Evolutionary conservation across 53 echinoderm and acorn worm genomes (phyloP).

Genomic region (Mesocentrotus franciscanus): DNA sequence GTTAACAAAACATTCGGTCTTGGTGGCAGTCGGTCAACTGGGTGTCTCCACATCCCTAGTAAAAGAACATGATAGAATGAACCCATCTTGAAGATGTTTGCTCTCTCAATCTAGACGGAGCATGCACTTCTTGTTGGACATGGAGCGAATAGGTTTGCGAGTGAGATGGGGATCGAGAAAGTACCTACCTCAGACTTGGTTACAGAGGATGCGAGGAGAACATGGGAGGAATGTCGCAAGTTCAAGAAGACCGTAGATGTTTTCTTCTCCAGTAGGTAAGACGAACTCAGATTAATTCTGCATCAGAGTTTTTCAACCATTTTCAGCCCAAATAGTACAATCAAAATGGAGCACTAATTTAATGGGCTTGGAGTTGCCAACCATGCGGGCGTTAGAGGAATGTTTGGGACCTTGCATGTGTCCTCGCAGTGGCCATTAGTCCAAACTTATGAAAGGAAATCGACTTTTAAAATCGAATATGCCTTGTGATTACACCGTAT

Average conservation of each 20-base stretch:
- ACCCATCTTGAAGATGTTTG: neutral
- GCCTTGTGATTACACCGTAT: too few relatives aligned
- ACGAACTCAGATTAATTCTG: neutral
- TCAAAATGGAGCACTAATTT: too few relatives aligned
- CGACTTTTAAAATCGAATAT: too few relatives aligned
- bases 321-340: neutral
- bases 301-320: neutral
- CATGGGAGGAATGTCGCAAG: constrained; percentile 64
- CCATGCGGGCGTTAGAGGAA: too few relatives aligned
- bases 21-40: too few relatives aligned
- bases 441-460: too few relatives aligned
- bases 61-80: neutral
- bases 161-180: constrained; percentile 76
- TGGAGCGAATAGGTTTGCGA: constrained; percentile 91
- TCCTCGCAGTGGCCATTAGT: too few relatives aligned
- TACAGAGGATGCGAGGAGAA: constrained; percentile 67
- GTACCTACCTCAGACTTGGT: constrained; percentile 73
- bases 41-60: too few relatives aligned
- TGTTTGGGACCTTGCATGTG: too few relatives aligned
- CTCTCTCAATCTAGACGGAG: constrained; percentile 71
- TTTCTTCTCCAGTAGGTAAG: constrained; percentile 63
- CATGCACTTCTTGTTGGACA: constrained; percentile 81
- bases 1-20: too few relatives aligned
- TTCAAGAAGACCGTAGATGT: constrained; percentile 65
- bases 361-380: too few relatives aligned